Percentiles rank a stretch among this genome's conserved stretches.
These are phyloP conservation scores for Drosophila falleni DNA, from an alignment of 2,888 invertebrate species.

Conservation along the genomic window DNA sequence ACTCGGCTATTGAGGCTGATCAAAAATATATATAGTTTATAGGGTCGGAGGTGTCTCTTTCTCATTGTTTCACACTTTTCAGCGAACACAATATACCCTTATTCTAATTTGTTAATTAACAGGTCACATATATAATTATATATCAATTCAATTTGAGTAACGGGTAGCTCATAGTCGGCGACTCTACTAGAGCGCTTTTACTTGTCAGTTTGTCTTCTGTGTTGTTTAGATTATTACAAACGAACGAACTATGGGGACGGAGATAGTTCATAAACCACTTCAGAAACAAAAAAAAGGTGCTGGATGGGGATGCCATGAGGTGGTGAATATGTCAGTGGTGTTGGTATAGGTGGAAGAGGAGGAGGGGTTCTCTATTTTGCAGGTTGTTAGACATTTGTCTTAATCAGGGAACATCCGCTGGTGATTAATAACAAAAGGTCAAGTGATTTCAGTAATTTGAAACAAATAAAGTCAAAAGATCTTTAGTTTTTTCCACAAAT, in stretches of 20 bases:
- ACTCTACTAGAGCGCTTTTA: slow-evolving; percentile 4
- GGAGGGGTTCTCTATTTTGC: slow-evolving; percentile 11
- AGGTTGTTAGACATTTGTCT: slow-evolving; percentile 66
- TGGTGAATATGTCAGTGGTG: slow-evolving; percentile 5
- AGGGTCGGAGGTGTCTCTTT: no score
- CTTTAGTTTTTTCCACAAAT: neutral
- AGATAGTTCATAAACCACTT: slow-evolving; percentile 79
- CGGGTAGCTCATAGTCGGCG: slow-evolving; percentile 1
- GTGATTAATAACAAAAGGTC: slow-evolving; percentile 56
- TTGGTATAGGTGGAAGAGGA: slow-evolving; percentile 1
- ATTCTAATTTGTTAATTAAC: neutral
- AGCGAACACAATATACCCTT: no score
- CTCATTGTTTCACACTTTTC: no score
- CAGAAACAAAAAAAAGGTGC: slow-evolving; percentile 34
- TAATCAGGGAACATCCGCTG: slow-evolving; percentile 54
- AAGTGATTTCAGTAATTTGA: slow-evolving; percentile 29
- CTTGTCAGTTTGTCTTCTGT: slow-evolving; percentile 19
- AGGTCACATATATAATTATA: neutral
- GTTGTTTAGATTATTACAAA: slow-evolving; percentile 74
- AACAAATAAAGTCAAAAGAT: slow-evolving; percentile 12
- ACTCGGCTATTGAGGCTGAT: no score
- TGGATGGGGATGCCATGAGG: slow-evolving; percentile 3
- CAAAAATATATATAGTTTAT: no score
- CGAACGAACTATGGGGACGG: slow-evolving; percentile 64
- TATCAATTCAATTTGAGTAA: neutral